Percentiles rank a stretch among this genome's conserved stretches.
Conservation (phyloP, 2,113 vertebrate species). For the Lipophrys pholis region DNA sequence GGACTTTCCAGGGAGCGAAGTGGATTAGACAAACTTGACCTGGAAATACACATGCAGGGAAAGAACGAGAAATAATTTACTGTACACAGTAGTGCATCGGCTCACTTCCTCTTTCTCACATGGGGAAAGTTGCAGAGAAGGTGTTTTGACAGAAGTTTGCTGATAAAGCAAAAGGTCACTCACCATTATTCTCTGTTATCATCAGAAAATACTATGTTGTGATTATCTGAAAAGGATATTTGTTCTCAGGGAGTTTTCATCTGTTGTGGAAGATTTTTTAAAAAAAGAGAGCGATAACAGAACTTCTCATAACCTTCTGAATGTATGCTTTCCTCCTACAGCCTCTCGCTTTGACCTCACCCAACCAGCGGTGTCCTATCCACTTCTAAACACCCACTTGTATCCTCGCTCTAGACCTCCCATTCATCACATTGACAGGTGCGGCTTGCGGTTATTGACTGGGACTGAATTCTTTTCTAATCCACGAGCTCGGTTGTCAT, state of each 20-base stretch:
- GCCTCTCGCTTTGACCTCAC: slow-evolving; percentile 43
- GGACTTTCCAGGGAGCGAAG: slow-evolving; percentile 56
- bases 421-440: slow-evolving; percentile 76
- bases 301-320: slow-evolving; percentile 50
- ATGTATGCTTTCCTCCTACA: slow-evolving; percentile 55
- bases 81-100: neutral
- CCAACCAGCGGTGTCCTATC: slow-evolving; percentile 63
- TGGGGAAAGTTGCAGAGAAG: slow-evolving; percentile 27
- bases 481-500: slow-evolving; percentile 60
- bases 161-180: slow-evolving; percentile 36
- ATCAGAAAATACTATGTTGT: slow-evolving; percentile 18
- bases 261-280: neutral
- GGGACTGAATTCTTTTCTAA: slow-evolving; percentile 52
- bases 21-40: slow-evolving; percentile 68
- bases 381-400: slow-evolving; percentile 59
- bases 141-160: slow-evolving; percentile 1
- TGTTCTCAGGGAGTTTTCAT: slow-evolving; percentile 23
- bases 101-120: slow-evolving; percentile 45
- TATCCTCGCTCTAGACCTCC: slow-evolving; percentile 54
- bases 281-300: slow-evolving; percentile 5
- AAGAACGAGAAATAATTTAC: slow-evolving; percentile 24
- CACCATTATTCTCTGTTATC: slow-evolving; percentile 28
- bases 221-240: slow-evolving; percentile 9
- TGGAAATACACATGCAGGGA: slow-evolving; percentile 40
- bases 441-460: slow-evolving; percentile 70